Evolutionary conservation across 2,113 vertebrate species (phyloP).

Genomic region (Penelope pileata): DNA sequence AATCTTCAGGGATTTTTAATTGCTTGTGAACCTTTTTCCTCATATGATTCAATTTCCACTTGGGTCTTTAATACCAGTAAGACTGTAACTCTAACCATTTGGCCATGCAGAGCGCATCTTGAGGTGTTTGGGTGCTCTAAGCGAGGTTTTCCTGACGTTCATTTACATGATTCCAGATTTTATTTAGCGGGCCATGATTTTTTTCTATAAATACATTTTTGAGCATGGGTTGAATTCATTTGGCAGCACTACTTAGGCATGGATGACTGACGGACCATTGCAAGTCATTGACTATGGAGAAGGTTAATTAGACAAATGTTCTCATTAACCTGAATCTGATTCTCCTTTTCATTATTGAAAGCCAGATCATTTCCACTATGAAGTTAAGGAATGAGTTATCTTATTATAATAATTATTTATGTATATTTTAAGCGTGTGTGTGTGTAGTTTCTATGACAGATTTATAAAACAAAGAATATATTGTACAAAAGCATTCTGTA

Average conservation of each 20-base stretch:
- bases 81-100: background rate
- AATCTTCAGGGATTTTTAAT: background rate
- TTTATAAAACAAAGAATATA: background rate
- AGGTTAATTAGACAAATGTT: slow-evolving; percentile 36
- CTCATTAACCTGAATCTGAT: slow-evolving; percentile 20
- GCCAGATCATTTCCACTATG: background rate
- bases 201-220: slow-evolving; percentile 16
- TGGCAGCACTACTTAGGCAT: background rate
- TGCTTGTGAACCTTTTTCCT: background rate
- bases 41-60: background rate
- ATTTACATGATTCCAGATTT: background rate
- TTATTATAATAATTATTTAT: background rate
- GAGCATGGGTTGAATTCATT: background rate
- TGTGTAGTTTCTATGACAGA: background rate
- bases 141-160: background rate
- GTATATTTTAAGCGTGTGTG: background rate
- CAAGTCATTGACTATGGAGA: background rate
- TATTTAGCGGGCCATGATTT: background rate
- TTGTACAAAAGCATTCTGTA: background rate
- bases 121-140: background rate
- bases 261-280: slow-evolving; percentile 3
- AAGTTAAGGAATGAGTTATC: background rate
- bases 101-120: background rate
- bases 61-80: background rate
- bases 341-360: slow-evolving; percentile 11